Conservation (phyloP, 2,888 invertebrate genomes). For the Rutpela maculata region DNA sequence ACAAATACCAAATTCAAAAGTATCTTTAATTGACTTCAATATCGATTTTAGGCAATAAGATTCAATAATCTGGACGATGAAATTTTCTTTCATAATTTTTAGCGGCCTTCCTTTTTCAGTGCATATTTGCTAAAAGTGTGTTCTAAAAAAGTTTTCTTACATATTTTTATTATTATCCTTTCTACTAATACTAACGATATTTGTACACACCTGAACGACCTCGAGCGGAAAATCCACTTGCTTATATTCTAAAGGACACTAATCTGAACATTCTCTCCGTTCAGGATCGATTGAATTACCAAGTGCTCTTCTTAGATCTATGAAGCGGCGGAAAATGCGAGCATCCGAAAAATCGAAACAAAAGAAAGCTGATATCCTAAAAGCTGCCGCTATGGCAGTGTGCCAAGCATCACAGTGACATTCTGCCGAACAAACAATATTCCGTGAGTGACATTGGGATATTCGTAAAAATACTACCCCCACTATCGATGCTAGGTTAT, state of each 20-base stretch:
- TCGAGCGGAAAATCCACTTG: background rate
- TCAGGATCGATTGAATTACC: background rate
- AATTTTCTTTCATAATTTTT: too few species aligned
- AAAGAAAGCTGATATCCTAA: background rate
- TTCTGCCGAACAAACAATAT: background rate
- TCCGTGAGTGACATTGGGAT: background rate
- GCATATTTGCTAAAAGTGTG: too few species aligned
- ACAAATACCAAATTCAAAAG: too few species aligned
- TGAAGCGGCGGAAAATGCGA: background rate
- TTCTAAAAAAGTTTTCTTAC: too few species aligned
- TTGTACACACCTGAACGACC: too few species aligned
- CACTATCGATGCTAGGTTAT: background rate
- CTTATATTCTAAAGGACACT: background rate
- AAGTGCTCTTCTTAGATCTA: background rate
- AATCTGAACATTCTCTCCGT: background rate
- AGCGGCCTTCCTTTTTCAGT: too few species aligned
- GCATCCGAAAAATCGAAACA: background rate
- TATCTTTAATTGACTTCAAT: too few species aligned
- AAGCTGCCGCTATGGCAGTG: background rate
- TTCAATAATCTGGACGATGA: too few species aligned
- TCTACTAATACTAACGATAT: too few species aligned
- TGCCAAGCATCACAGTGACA: background rate
- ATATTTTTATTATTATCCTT: too few species aligned
- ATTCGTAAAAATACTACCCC: background rate
- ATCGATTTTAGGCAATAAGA: too few species aligned